These are phyloP conservation scores for Thera obeliscata DNA, from an alignment of 2,888 invertebrate genomes.

Conservation along the genomic window DNA sequence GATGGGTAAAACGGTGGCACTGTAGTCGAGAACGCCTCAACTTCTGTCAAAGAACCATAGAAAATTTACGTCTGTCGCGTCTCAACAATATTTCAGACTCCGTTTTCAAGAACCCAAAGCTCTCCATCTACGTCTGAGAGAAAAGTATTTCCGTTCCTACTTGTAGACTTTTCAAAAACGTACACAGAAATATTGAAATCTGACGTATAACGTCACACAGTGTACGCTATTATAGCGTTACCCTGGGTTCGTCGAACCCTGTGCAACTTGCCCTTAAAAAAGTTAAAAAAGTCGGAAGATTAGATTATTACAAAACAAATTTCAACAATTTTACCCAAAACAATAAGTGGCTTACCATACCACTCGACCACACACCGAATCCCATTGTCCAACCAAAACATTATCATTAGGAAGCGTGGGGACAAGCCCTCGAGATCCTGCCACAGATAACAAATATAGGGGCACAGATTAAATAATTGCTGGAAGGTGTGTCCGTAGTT, in stretches of 20 bases:
- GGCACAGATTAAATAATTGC: slow-evolving; percentile 31
- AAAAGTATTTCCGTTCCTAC: too few species aligned
- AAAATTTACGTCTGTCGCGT: too few species aligned
- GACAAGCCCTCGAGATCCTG: slow-evolving; percentile 35
- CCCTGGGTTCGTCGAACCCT: too few species aligned
- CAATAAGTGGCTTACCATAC: slow-evolving; percentile 1
- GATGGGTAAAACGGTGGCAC: too few species aligned
- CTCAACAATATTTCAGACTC: background rate
- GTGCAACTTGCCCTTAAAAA: background rate
- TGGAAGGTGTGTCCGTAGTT: slow-evolving; percentile 29
- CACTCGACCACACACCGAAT: slow-evolving; percentile 35
- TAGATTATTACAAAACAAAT: background rate
- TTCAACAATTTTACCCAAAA: slow-evolving; percentile 1
- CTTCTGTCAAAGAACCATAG: too few species aligned
- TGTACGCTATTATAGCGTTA: too few species aligned
- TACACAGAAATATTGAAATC: too few species aligned
- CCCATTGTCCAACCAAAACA: slow-evolving; percentile 26
- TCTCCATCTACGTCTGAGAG: background rate
- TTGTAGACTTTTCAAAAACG: too few species aligned
- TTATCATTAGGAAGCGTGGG: slow-evolving; percentile 32
- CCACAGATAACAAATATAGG: slow-evolving; percentile 33
- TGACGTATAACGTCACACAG: too few species aligned
- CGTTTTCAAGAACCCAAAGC: background rate
- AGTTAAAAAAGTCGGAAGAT: background rate
- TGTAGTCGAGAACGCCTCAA: too few species aligned